Base-by-base conservation (phyloP, 1,140 invertebrate genomes). In the Drosophila hydei region DNA sequence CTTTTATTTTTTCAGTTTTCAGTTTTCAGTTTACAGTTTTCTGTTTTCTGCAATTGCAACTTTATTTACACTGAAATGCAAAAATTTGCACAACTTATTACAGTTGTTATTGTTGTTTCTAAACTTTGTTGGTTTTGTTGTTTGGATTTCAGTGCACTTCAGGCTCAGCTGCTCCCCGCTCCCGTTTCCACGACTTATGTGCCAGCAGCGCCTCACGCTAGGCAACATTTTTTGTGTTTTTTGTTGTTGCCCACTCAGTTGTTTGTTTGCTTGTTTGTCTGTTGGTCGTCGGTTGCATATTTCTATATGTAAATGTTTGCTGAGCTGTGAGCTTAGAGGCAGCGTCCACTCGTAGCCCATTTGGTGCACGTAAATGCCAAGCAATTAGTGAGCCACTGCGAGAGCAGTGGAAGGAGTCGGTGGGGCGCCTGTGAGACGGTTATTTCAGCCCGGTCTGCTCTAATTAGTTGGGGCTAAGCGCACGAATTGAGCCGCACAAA, bases 41-140 rank as follows among this genome's bases (percentile, higher is more conserved):
- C 52, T 69, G 59, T 64, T 62, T 63, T 9, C 43, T 65, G 47
- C 25, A 56, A 56, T 52, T 72, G 50, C 76, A 89, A 89, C 76
- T 89, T 89, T 89, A 89, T 89, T 88, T 88, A 72, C 83, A 81
- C 75, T 79, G 62, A 79, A 88, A 88, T 88, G 77, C 83, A 88
- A 88, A 83, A 88, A 81, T 88, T 77, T 89, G 76, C 85, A 80
- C 85, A 89, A 89, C 69, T 89, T 89, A 85, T 89, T 89, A 89
- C 64, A 59, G 67, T 80, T 89, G 76, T 89, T 79, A 67, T 79
- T 89, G 62, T 80, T 73, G 83, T 83, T 76, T 70, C 83, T 88
- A 84, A 84, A 84, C 79, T 84, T 75, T 68, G 63, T 83, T 71
- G 64, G 52, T 70, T 77, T 69, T 54, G 36, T 73, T 80, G 84